These are phyloP conservation scores for Siderastrea siderea DNA, from an alignment of 92 coral and sea anemone genomes.

Conservation along the genomic window DNA sequence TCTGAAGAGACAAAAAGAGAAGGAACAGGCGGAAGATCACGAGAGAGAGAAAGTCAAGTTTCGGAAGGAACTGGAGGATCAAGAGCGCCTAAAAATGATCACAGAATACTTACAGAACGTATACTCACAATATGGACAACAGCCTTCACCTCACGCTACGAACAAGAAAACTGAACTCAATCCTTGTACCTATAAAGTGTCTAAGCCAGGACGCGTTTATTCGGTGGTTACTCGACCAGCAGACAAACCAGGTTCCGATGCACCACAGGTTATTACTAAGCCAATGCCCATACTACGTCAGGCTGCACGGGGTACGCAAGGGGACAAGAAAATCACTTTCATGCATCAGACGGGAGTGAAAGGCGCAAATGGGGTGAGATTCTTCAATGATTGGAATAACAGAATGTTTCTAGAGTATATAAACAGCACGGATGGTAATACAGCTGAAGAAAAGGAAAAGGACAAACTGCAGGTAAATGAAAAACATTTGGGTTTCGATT, in stretches of 20 bases:
- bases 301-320: constrained; percentile 31
- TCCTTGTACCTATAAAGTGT: constrained; percentile 53
- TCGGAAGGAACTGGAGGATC: constrained; percentile 79
- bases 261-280: constrained; percentile 59
- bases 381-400: constrained; percentile 85
- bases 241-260: constrained; percentile 14
- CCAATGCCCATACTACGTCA: constrained; percentile 78
- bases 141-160: constrained; percentile 10
- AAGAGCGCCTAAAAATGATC: constrained; percentile 76
- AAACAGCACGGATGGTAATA: constrained; percentile 75
- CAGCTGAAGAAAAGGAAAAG: constrained; percentile 54
- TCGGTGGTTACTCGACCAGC: constrained; percentile 66
- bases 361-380: constrained; percentile 65
- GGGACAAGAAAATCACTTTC: constrained; percentile 67
- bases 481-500: background rate
- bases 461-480: constrained; percentile 72
- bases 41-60: constrained; percentile 75
- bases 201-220: constrained; percentile 69
- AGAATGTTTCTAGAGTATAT: constrained; percentile 79
- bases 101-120: constrained; percentile 80
- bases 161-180: constrained; percentile 7
- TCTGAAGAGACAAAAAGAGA: constrained; percentile 75
- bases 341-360: constrained; percentile 37
- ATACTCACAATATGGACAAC: constrained; percentile 56
- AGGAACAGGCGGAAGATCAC: constrained; percentile 56